phyloP scores from a whole-genome alignment of 2,113 vertebrate species.

The Lophura nycthemera region DNA sequence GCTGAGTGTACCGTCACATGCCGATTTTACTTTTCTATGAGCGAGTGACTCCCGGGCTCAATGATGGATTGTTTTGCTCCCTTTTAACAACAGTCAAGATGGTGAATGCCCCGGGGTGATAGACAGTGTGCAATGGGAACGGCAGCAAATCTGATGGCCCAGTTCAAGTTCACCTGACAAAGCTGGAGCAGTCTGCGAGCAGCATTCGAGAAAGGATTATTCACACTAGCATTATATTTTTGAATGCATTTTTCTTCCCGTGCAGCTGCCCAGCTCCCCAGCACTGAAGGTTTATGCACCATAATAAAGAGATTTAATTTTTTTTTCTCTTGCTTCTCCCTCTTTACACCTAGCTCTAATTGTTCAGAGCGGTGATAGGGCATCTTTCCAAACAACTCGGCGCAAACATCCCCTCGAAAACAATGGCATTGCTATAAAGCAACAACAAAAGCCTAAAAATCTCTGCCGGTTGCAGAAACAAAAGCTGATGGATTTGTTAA shows the following conservation, averaged over 20 bases:
- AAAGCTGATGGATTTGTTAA: conserved; percentile 46
- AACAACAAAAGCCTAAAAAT: conserved; percentile 29
- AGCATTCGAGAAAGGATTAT: conserved; percentile 82
- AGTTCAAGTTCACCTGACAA: conserved; percentile 86
- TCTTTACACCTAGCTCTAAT: conserved; percentile 70
- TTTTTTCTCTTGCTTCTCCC: conserved; percentile 49
- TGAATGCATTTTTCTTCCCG: conserved; percentile 78
- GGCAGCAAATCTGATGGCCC: conserved; percentile 74
- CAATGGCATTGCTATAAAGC: conserved; percentile 35
- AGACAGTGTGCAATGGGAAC: conserved; percentile 76
- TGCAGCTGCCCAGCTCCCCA: conserved; percentile 79
- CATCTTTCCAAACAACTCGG: conserved; percentile 62
- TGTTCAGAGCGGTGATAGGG: conserved; percentile 25
- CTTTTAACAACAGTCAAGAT: conserved; percentile 81
- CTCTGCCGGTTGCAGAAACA: conserved; percentile 52
- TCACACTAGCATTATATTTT: conserved; percentile 80
- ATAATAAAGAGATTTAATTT: conserved; percentile 83
- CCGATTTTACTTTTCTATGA: conserved; percentile 79
- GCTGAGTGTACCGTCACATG: conserved; percentile 78
- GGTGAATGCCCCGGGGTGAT: conserved; percentile 81
- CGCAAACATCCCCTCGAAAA: conserved; percentile 60
- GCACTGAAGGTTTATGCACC: conserved; percentile 77
- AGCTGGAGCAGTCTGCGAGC: conserved; percentile 76
- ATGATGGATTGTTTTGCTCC: conserved; percentile 80
- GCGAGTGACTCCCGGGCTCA: conserved; percentile 73